Conservation (phyloP, 2,888 invertebrate genomes). For the Mesorhabditis sp. region DNA sequence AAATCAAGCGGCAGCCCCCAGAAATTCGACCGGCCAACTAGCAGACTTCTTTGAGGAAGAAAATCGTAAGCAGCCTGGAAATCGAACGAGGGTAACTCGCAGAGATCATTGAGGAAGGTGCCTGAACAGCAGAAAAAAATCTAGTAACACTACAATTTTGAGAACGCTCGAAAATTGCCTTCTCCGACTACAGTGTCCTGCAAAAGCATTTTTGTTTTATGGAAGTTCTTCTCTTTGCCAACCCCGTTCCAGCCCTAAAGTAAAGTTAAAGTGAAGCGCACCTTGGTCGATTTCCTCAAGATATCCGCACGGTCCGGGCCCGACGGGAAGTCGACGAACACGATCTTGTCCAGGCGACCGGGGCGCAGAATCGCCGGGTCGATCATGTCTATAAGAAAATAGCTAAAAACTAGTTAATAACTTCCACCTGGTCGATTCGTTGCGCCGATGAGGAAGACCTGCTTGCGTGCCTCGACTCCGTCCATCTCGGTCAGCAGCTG, state of each 20-base stretch:
- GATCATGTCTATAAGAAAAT: conserved; percentile 70
- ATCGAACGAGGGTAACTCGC: no score
- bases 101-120: no score
- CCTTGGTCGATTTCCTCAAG: conserved; percentile 63
- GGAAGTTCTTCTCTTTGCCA: background rate
- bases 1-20: no score
- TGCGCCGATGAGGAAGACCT: conserved; percentile 90
- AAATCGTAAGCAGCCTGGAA: no score
- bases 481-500: conserved; percentile 98
- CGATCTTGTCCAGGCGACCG: conserved; percentile 82
- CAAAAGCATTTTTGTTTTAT: background rate
- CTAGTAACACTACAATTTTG: no score
- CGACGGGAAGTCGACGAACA: conserved; percentile 84
- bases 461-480: conserved; percentile 82
- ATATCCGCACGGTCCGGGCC: conserved; percentile 79
- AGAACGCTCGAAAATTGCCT: background rate
- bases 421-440: conserved; percentile 77
- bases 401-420: background rate
- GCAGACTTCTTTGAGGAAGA: no score
- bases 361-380: conserved; percentile 88
- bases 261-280: background rate
- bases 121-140: no score
- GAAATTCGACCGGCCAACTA: no score
- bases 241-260: background rate
- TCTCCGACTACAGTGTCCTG: background rate